A percentile compares a stretch with the other conserved stretches of the same genome.
These are phyloP conservation scores for Coregonus suidteri DNA, from an alignment of 2,797 vertebrate species.

Conservation along the genomic window DNA sequence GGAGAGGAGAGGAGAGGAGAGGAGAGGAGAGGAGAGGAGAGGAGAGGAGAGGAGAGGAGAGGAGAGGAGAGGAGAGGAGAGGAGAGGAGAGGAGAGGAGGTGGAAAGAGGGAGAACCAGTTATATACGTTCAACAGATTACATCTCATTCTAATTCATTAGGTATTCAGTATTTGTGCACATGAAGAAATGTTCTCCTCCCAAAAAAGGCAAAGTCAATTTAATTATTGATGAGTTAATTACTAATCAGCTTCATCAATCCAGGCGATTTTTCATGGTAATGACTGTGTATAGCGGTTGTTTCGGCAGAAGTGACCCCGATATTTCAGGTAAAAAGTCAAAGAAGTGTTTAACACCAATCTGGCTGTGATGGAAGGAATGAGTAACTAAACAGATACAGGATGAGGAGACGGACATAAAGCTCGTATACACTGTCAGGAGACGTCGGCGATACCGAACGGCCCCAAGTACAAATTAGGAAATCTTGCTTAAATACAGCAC, in stretches of 20 bases:
- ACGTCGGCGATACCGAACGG: too few relatives aligned
- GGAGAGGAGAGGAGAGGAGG: too few relatives aligned
- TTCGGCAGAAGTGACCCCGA: conserved; percentile 30
- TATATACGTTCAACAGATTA: conserved; percentile 24
- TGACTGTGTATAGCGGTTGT: conserved; percentile 19
- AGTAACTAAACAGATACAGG: conserved; percentile 41
- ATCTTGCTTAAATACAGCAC: too few relatives aligned
- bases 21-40: too few relatives aligned
- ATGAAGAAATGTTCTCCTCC: conserved; percentile 10
- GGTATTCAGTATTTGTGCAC: conserved; percentile 39
- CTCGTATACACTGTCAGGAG: too few relatives aligned
- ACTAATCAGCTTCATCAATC: conserved; percentile 57
- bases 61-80: too few relatives aligned
- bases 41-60: too few relatives aligned
- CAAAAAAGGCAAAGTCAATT: conserved; percentile 28
- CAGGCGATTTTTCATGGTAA: conserved; percentile 57
- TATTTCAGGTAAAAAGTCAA: conserved; percentile 39
- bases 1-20: too few relatives aligned
- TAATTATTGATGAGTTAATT: conserved; percentile 67
- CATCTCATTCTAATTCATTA: conserved; percentile 34
- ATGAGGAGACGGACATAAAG: conserved; percentile 10
- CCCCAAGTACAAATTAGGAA: background rate
- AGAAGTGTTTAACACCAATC: conserved; percentile 17
- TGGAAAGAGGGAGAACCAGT: background rate
- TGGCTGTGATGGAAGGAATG: conserved; percentile 7